Evolutionary conservation across 37 sponge, comb jelly and placozoan genomes (phyloP).

Genomic region (Ephydatia muelleri): DNA sequence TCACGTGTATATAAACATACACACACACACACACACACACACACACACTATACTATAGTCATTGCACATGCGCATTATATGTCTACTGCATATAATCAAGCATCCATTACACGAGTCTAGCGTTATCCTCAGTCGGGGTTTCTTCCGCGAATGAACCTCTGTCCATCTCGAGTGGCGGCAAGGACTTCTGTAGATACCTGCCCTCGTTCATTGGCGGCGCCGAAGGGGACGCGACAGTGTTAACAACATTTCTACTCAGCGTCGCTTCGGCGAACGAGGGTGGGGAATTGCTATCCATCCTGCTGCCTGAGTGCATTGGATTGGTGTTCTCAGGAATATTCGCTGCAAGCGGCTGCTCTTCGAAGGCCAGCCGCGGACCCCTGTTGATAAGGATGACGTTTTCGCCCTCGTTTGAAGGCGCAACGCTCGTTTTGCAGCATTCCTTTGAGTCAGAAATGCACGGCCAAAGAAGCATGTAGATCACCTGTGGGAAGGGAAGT

Average conservation of each 20-base stretch:
- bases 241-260: no score
- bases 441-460: neutral
- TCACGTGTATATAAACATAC: no score
- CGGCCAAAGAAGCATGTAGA: neutral
- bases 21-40: no score
- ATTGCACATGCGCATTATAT: no score
- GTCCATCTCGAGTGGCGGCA: neutral
- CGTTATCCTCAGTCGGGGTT: neutral
- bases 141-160: neutral
- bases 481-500: neutral
- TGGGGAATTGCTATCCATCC: neutral
- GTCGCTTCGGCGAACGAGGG: no score
- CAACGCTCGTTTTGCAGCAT: neutral
- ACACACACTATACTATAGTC: no score
- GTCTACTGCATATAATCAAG: no score
- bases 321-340: neutral
- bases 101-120: neutral
- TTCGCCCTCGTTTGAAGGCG: neutral
- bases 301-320: neutral
- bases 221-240: neutral
- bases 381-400: neutral
- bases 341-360: neutral
- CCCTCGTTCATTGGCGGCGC: neutral
- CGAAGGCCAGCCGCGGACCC: neutral
- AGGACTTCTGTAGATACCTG: neutral